phyloP scores from a whole-genome alignment of 2,113 vertebrate genomes.

The Amblyopsis rosae region DNA sequence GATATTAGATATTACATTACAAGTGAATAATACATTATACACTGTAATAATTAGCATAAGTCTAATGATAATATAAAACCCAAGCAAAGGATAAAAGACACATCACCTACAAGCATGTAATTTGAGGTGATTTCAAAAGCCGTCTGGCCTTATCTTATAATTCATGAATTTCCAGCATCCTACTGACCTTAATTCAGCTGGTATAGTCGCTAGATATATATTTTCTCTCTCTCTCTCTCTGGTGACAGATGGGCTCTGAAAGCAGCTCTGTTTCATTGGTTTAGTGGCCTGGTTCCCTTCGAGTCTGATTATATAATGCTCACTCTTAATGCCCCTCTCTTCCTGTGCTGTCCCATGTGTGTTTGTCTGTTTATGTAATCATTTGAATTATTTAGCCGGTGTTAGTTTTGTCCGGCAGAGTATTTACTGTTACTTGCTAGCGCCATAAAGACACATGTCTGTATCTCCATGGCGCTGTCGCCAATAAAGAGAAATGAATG shows the following conservation, averaged over 20 bases:
- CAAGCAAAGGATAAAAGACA: too few species aligned
- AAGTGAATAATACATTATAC: too few species aligned
- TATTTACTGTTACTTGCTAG: too few species aligned
- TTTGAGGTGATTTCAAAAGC: too few species aligned
- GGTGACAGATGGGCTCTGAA: slow-evolving; percentile 63
- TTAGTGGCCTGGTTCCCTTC: slow-evolving; percentile 68
- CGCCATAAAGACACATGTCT: neutral
- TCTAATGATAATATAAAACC: too few species aligned
- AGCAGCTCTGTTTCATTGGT: slow-evolving; percentile 60
- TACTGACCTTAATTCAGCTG: too few species aligned
- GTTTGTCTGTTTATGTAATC: slow-evolving; percentile 60
- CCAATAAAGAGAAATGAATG: neutral
- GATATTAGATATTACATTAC: too few species aligned
- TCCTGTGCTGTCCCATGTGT: neutral
- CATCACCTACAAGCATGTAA: too few species aligned
- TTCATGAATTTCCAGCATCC: too few species aligned
- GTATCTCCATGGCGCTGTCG: slow-evolving; percentile 6
- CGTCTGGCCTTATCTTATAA: too few species aligned
- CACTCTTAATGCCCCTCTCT: slow-evolving; percentile 37
- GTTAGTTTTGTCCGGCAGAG: neutral
- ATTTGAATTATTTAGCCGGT: slow-evolving; percentile 16
- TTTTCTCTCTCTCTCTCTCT: slow-evolving; percentile 6
- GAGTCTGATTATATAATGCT: slow-evolving; percentile 62
- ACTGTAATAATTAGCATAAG: too few species aligned
- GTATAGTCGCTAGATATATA: too few species aligned